Conservation (phyloP, 2,113 vertebrate species). For the Micromys minutus region DNA sequence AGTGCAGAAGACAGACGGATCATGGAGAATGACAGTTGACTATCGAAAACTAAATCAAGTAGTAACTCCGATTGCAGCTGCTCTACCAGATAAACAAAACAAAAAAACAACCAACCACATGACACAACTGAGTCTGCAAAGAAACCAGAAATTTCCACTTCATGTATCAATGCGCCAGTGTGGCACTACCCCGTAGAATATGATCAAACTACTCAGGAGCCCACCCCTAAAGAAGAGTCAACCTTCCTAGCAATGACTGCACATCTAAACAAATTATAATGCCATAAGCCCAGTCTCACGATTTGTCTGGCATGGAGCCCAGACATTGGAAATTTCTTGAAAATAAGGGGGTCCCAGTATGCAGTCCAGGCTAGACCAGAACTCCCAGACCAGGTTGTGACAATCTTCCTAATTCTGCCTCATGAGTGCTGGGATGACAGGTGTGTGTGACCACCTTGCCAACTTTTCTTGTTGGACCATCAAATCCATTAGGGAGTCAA, state of each 20-base stretch:
- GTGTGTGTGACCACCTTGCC: too few relatives aligned
- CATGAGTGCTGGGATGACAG: too few relatives aligned
- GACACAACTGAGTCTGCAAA: too few relatives aligned
- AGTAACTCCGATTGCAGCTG: too few relatives aligned
- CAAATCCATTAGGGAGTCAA: not conserved
- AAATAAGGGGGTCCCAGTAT: not conserved
- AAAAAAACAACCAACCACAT: too few relatives aligned
- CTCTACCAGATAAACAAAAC: too few relatives aligned
- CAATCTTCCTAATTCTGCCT: not conserved
- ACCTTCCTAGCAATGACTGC: not conserved
- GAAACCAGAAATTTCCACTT: too few relatives aligned
- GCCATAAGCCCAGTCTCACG: not conserved
- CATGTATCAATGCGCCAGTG: too few relatives aligned
- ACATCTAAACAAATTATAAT: not conserved
- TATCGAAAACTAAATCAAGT: too few relatives aligned
- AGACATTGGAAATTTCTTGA: not conserved
- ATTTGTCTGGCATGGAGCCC: not conserved
- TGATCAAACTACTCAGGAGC: not conserved
- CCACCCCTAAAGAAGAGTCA: not conserved
- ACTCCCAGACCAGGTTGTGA: not conserved
- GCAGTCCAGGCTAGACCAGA: not conserved
- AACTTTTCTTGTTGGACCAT: not conserved
- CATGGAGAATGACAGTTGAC: too few relatives aligned
- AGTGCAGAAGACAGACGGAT: too few relatives aligned
- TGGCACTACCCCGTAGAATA: not conserved